Conservation (phyloP, 2,888 invertebrate genomes). For the Trichopoda pennipes region DNA sequence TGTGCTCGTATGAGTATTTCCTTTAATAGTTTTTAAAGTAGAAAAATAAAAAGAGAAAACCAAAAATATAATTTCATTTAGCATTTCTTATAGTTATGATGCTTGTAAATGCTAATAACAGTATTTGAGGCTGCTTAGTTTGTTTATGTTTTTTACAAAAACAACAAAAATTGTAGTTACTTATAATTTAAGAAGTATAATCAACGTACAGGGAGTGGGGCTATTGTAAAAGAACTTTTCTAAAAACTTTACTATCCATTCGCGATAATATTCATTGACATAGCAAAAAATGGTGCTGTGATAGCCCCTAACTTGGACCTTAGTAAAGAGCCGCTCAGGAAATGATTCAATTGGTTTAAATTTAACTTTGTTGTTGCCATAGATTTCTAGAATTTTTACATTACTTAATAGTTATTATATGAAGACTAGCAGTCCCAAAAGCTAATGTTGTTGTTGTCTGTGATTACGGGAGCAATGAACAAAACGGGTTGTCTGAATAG, state of each 20-base stretch:
- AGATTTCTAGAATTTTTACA: no score
- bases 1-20: constrained; percentile 40
- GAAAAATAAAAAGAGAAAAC: constrained; percentile 18
- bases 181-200: constrained; percentile 41
- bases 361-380: no score
- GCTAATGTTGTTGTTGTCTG: no score
- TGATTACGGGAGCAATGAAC: no score
- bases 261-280: no score
- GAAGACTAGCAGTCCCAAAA: no score
- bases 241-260: not conserved
- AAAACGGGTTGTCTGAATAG: no score
- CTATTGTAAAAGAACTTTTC: constrained; percentile 8
- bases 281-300: no score
- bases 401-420: no score
- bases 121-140: constrained; percentile 58
- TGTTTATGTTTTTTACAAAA: constrained; percentile 51
- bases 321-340: no score
- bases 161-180: constrained; percentile 14
- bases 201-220: constrained; percentile 9
- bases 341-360: no score
- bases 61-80: constrained; percentile 54
- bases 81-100: constrained; percentile 53
- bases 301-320: no score
- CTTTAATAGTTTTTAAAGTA: constrained; percentile 53
- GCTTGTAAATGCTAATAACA: constrained; percentile 63